phyloP scores from a whole-genome alignment of 2,797 vertebrate genomes.

The Valencia hispanica region DNA sequence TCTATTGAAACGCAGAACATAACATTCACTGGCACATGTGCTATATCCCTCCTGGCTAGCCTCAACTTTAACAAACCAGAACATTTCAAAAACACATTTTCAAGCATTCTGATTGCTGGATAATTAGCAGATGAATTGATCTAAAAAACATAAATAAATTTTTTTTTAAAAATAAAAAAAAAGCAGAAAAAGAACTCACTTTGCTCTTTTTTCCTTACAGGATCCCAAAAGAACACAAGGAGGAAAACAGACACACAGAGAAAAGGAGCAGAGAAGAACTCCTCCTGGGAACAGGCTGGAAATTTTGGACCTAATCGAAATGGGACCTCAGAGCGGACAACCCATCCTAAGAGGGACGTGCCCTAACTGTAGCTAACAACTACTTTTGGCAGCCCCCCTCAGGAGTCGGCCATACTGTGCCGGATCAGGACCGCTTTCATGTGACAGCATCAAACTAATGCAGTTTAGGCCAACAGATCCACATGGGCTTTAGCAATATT shows the following conservation, averaged over 20 bases:
- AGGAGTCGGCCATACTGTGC: slow-evolving; percentile 69
- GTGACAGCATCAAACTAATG: slow-evolving; percentile 39
- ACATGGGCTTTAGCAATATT: neutral
- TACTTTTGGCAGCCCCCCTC: slow-evolving; percentile 72
- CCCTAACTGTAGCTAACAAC: slow-evolving; percentile 79
- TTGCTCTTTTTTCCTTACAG: slow-evolving; percentile 45
- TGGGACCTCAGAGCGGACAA: slow-evolving; percentile 65
- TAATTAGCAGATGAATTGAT: neutral
- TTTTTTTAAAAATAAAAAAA: neutral
- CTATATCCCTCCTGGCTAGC: neutral
- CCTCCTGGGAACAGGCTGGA: slow-evolving; percentile 68
- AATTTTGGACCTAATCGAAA: slow-evolving; percentile 70
- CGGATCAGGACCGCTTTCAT: slow-evolving; percentile 45
- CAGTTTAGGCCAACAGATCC: slow-evolving; percentile 22
- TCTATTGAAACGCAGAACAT: neutral
- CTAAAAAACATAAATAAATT: neutral
- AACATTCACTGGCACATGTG: neutral
- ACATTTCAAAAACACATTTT: neutral
- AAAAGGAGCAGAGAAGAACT: slow-evolving; percentile 53
- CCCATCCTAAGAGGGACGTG: slow-evolving; percentile 67
- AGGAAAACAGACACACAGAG: slow-evolving; percentile 32
- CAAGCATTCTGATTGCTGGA: neutral
- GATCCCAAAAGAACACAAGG: slow-evolving; percentile 33
- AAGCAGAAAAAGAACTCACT: slow-evolving; percentile 54
- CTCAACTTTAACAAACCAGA: neutral